Evolutionary conservation across 2,888 invertebrate species (phyloP).

Genomic region (Tenodera sinensis): DNA sequence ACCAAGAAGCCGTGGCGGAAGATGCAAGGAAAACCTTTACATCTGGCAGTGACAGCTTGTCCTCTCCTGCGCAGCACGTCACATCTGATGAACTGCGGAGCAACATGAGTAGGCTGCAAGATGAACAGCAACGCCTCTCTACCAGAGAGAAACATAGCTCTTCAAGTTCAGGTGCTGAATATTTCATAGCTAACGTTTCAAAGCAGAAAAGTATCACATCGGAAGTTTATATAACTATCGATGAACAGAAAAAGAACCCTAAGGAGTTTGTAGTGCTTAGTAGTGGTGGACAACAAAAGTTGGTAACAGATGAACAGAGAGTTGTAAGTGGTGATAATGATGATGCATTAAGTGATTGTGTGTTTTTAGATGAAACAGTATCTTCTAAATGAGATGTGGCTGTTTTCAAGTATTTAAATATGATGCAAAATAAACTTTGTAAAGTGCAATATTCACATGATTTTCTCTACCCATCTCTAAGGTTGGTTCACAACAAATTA

Average conservation of each 20-base stretch:
- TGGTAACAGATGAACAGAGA: background rate
- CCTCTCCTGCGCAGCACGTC: background rate
- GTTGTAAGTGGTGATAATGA: background rate
- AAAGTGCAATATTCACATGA: too few relatives aligned
- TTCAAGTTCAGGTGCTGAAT: background rate
- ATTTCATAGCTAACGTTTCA: background rate
- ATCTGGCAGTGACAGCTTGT: background rate
- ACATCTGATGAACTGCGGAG: background rate
- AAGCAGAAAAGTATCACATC: background rate
- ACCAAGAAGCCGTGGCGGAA: background rate
- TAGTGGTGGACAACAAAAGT: background rate
- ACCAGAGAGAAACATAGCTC: background rate
- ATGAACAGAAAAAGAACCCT: background rate
- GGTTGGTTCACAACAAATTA: too few relatives aligned
- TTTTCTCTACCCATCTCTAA: too few relatives aligned
- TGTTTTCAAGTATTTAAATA: too few relatives aligned
- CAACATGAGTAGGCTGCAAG: background rate
- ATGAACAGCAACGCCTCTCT: background rate
- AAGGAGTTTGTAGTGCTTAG: background rate
- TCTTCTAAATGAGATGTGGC: background rate
- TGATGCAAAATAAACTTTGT: too few relatives aligned
- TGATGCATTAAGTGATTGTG: background rate
- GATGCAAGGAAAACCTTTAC: background rate
- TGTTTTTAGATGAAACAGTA: background rate
- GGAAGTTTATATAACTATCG: background rate